Base-by-base conservation (phyloP, 1,140 invertebrate species). In the Drosophila oshimai region DNA sequence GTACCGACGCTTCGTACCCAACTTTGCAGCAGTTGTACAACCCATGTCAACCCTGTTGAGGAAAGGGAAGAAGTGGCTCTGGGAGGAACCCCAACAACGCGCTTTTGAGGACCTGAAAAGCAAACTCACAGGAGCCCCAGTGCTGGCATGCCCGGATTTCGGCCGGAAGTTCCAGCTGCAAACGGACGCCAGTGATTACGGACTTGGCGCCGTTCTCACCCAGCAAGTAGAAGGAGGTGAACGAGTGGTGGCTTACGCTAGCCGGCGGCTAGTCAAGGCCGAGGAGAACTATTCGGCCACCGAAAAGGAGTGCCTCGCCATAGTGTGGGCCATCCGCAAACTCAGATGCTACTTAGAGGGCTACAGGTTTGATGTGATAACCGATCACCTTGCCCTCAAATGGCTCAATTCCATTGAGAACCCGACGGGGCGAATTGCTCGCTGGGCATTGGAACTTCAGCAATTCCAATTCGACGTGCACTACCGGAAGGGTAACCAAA, bases 301-400 rank as follows among this genome's bases (percentile, higher is more conserved):
- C 6, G 91, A 92, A 84, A 91, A 92, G 61, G 93, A 94, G 90
- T 80, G 92, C 28, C 65, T 94, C 7, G 92, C 92, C 0, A 90
- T 94, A 7, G 75, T 94, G 0, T 92, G 90, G 90, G 90, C 89
- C 1, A 75, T 92, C 1, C 87, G 92, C 51, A 76, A 92, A 31
- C 93, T 92, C n/a, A 24, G 10, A 45, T 26, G 64, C 34, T 94
- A 92, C 73, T 60, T 93, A 10, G 47, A 62, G 10, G 49, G 60
- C 1, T 62, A 53, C 13, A 5, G 34, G 3, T 45, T 62, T 15
- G n/a, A 18, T 0, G 49, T 54, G 3, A 33, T 54, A 22, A 39
- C 36, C 1, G 9, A 37, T 7, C 34, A 18, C 31, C 3, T 18
- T 6, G 34, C 34, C 7, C 3, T 37, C 4, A 37, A 17, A 9